Evolutionary conservation across 2,888 invertebrate species (phyloP).

Genomic region (Hofmannophila pseudospretella): DNA sequence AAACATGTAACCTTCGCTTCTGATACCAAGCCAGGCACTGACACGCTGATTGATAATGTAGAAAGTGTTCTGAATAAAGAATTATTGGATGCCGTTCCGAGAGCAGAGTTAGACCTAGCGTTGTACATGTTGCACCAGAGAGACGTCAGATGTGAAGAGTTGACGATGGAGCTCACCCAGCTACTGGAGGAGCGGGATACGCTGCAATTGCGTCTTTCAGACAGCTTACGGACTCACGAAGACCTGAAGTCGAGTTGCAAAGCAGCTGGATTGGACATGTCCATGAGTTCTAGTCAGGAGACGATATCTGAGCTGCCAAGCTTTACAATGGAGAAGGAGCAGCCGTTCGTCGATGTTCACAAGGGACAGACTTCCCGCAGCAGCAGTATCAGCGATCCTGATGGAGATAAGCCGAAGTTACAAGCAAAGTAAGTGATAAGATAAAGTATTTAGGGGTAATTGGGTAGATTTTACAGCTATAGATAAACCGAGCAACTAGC

Average conservation of each 20-base stretch:
- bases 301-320: slow-evolving; percentile 44
- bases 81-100: slow-evolving; percentile 57
- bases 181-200: slow-evolving; percentile 91
- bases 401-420: slow-evolving; percentile 60
- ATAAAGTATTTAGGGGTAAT: too few relatives aligned
- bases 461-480: too few relatives aligned
- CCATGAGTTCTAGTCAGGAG: slow-evolving; percentile 42
- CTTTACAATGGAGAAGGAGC: slow-evolving; percentile 45
- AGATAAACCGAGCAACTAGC: too few relatives aligned
- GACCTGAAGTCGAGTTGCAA: slow-evolving; percentile 50
- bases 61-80: slow-evolving; percentile 39
- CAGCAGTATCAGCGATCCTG: slow-evolving; percentile 61
- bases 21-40: slow-evolving; percentile 53
- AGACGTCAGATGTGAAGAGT: slow-evolving; percentile 90
- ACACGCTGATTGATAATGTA: slow-evolving; percentile 15
- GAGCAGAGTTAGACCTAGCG: slow-evolving; percentile 87
- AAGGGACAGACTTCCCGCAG: slow-evolving; percentile 55
- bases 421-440: slow-evolving; percentile 63
- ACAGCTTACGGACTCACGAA: slow-evolving; percentile 87
- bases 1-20: slow-evolving; percentile 69
- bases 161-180: slow-evolving; percentile 89
- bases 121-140: slow-evolving; percentile 91
- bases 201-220: slow-evolving; percentile 88
- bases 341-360: slow-evolving; percentile 53
- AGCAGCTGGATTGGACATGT: slow-evolving; percentile 39